phyloP scores from a whole-genome alignment of 1,140 invertebrate species.

The Drosophila equinoxialis region DNA sequence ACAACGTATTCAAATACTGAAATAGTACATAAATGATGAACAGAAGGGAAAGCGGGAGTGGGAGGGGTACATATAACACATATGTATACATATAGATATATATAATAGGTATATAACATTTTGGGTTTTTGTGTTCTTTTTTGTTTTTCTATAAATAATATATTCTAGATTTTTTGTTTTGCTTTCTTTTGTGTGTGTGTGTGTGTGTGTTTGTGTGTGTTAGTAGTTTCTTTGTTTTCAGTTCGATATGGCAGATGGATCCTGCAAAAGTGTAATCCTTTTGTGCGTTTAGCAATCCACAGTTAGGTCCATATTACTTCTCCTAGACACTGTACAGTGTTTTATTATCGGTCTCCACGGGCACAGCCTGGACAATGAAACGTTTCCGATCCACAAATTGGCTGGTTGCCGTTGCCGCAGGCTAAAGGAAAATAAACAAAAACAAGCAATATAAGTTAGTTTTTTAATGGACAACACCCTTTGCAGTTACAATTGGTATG shows the following conservation, averaged over 20 bases:
- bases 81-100: not conserved
- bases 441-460: too few relatives aligned
- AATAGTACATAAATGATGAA: not conserved
- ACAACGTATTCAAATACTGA: constrained; percentile 6
- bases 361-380: constrained; percentile 76
- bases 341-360: constrained; percentile 72
- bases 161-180: constrained; percentile 38
- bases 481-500: too few relatives aligned
- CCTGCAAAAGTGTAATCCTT: constrained; percentile 19
- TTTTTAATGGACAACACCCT: too few relatives aligned
- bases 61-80: not conserved
- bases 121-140: not conserved
- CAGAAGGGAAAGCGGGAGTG: not conserved
- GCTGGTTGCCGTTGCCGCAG: constrained; percentile 31
- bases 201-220: not conserved
- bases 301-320: not conserved
- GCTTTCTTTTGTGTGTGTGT: constrained; percentile 9
- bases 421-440: constrained; percentile 26
- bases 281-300: constrained; percentile 11
- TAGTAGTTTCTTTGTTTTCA: constrained; percentile 18
- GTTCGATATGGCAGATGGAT: constrained; percentile 23
- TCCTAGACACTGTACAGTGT: constrained; percentile 67
- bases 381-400: constrained; percentile 66
- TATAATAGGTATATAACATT: constrained; percentile 1
- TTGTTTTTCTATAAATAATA: constrained; percentile 40